These are phyloP conservation scores for Austrolebias charrua DNA, from an alignment of 2,797 vertebrate species.

Conservation along the genomic window DNA sequence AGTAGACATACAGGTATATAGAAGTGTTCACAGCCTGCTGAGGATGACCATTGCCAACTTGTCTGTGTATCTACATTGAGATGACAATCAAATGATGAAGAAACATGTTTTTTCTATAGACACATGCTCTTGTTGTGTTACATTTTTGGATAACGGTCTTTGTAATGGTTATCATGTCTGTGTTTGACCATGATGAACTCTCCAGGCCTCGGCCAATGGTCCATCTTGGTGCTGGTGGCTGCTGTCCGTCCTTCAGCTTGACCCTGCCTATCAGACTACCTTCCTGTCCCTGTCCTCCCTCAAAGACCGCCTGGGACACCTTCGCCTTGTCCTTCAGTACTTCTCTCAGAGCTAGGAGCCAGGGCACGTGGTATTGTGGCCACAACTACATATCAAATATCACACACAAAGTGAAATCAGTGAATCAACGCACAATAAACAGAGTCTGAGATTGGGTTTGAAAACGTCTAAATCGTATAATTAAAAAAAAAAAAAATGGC, in stretches of 20 bases:
- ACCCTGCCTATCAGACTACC: slow-evolving; percentile 85
- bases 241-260: slow-evolving; percentile 87
- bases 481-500: no score
- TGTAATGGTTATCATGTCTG: no score
- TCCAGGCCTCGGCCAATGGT: slow-evolving; percentile 83
- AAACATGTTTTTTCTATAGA: no score
- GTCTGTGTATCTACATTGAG: no score
- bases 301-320: slow-evolving; percentile 83
- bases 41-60: not conserved
- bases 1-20: not conserved
- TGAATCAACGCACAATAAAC: slow-evolving; percentile 13
- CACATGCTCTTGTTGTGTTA: no score
- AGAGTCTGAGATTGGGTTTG: slow-evolving; percentile 6
- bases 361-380: not conserved
- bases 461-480: slow-evolving; percentile 4
- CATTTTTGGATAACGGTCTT: no score
- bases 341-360: slow-evolving; percentile 81
- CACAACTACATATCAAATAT: slow-evolving; percentile 3
- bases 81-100: no score
- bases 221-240: slow-evolving; percentile 94
- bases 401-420: slow-evolving; percentile 25
- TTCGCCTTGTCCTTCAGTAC: slow-evolving; percentile 83
- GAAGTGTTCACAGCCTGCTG: not conserved
- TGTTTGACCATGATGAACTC: not conserved
- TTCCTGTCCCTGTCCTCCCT: slow-evolving; percentile 86